Base-by-base conservation (phyloP, 2,888 invertebrate species). In the Lydus trimaculatus region DNA sequence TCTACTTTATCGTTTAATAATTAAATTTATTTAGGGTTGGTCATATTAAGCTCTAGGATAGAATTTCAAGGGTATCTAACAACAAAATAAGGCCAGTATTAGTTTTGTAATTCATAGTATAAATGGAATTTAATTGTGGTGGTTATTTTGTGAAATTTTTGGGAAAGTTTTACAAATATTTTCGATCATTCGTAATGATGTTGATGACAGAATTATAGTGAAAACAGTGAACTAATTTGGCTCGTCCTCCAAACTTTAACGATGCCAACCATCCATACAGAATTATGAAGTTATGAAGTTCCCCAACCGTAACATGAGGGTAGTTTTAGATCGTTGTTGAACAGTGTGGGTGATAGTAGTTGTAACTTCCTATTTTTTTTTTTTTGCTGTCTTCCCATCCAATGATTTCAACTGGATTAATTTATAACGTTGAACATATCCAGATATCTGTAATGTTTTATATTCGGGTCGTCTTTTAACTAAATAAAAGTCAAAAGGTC, bases 401-500 rank as follows among this genome's bases (percentile, higher is more conserved):
- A 28, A 48, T 5, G 9, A 20, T 48, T 48, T 9, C 20, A 43
- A 43, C 6, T 17, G 5, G 17, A 43, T 8, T 17, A 43, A 43
- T 43, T 43, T 43, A 43, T 43, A 43, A 43, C 17, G 1, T n/a
- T 43, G 11, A 43, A 15, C 1, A 36, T 4, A 28, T 4, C 2
- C 56, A 64, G 58, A 28, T 15, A 64, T 58, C 56, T 1, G 11
- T 63, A 48, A 64, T 64, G 64, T 28, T 64, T 58, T 56, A 56
- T 56, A 64, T 64, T 56, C 9, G 5, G 28, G 6, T 31, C 1
- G 33, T 15, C n/a, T 23, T 15, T 25, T 15, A 33, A 25, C 43
- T 15, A 60, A 69, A 63, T 62, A 58, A 66, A 63, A 72, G 48
- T 66, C 66, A 20, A 61, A 65, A 65, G 43, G 31, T 69, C 20